These are phyloP conservation scores for Ifrita kowaldi DNA, from an alignment of 2,113 vertebrate species.

Conservation along the genomic window DNA sequence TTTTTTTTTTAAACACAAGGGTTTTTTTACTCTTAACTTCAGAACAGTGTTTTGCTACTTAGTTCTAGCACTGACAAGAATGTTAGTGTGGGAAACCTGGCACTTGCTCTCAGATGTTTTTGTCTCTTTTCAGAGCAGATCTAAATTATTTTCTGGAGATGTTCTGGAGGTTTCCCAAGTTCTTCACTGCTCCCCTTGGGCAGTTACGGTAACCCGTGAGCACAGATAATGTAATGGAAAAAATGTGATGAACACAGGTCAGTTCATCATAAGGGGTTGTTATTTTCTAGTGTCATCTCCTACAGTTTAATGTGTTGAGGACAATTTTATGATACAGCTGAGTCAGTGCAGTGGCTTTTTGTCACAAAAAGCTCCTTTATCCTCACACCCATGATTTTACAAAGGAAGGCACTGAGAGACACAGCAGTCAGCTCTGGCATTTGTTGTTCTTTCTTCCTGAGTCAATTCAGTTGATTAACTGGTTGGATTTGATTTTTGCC, in stretches of 20 bases:
- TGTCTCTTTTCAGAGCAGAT: neutral
- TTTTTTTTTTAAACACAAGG: neutral
- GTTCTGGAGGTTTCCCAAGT: neutral
- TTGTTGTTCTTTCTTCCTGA: neutral
- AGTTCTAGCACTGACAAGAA: neutral
- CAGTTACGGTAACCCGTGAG: neutral
- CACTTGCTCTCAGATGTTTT: neutral
- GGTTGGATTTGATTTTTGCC: slow-evolving; percentile 15
- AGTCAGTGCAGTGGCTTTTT: neutral
- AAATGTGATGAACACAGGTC: neutral
- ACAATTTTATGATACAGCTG: neutral
- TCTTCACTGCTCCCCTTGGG: neutral
- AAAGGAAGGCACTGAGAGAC: neutral
- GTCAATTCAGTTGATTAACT: slow-evolving; percentile 20
- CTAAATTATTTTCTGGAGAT: neutral
- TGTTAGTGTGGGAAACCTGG: neutral
- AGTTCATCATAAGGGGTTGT: neutral
- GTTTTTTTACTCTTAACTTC: neutral
- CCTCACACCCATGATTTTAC: neutral
- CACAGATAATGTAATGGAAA: neutral
- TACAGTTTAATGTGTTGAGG: neutral
- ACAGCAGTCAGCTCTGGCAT: neutral
- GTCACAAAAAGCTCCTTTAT: neutral
- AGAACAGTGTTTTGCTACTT: neutral
- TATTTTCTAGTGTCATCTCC: neutral